Evolutionary conservation across 2,113 vertebrate species (phyloP).

Genomic region (Elgaria multicarinata): DNA sequence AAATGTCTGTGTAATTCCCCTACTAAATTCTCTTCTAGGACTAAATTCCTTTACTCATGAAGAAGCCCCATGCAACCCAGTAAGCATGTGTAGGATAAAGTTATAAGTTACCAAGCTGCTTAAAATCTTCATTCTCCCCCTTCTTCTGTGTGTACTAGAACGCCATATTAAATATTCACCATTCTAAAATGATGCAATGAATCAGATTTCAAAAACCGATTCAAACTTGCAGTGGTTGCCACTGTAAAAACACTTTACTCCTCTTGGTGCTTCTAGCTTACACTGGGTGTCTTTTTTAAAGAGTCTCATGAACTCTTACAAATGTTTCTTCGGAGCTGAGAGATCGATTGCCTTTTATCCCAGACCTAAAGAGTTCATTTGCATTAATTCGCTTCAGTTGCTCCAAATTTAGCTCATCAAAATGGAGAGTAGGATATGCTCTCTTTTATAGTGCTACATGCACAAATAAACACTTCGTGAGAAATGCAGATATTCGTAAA

Average conservation of each 20-base stretch:
- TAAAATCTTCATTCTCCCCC: background rate
- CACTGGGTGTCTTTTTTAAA: slow-evolving; percentile 6
- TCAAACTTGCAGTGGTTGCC: background rate
- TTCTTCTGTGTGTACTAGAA: background rate
- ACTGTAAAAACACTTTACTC: slow-evolving; percentile 14
- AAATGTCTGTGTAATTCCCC: background rate
- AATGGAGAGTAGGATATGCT: background rate
- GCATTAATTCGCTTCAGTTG: slow-evolving; percentile 3
- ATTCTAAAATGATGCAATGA: slow-evolving; percentile 21
- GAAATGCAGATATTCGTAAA: background rate
- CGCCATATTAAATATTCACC: slow-evolving; percentile 26
- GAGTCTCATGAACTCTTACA: slow-evolving; percentile 26
- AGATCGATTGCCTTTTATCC: slow-evolving; percentile 7
- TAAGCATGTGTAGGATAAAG: background rate
- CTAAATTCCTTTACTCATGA: background rate
- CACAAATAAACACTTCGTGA: slow-evolving; percentile 8
- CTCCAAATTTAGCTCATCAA: background rate
- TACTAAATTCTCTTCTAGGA: background rate
- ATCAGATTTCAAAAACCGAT: background rate
- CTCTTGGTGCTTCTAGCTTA: slow-evolving; percentile 24
- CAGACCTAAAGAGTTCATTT: slow-evolving; percentile 3
- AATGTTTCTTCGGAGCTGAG: slow-evolving; percentile 11
- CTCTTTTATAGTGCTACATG: slow-evolving; percentile 9
- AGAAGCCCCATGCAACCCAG: background rate
- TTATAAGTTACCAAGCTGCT: background rate